Conservation (phyloP, 92 coral and sea anemone species). For the Actinernus sp. region DNA sequence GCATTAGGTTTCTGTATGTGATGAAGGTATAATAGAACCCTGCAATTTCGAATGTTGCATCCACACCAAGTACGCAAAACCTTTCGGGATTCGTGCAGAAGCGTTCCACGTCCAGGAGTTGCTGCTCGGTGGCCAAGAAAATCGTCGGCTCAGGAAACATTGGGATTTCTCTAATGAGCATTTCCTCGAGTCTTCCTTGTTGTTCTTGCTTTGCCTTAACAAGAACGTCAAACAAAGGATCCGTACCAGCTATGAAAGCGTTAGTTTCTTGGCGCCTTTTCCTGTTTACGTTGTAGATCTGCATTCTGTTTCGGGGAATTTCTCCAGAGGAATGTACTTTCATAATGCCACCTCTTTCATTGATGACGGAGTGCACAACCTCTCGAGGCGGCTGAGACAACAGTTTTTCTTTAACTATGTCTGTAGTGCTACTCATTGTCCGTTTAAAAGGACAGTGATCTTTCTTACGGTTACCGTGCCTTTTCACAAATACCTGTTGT, state of each 20-base stretch:
- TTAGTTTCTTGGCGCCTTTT: too few species aligned
- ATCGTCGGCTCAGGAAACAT: constrained; percentile 54
- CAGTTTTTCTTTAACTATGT: constrained; percentile 35
- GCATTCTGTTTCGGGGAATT: constrained; percentile 44
- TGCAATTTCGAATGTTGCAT: too few species aligned
- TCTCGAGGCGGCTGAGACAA: constrained; percentile 30
- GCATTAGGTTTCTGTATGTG: too few species aligned
- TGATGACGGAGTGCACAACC: constrained; percentile 33
- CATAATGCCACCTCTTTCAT: constrained; percentile 47
- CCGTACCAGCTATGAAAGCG: constrained; percentile 30
- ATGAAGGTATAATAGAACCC: too few species aligned
- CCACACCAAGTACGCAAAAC: constrained; percentile 60
- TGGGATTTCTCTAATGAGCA: constrained; percentile 54
- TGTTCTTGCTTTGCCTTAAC: constrained; percentile 42
- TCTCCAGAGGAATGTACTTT: constrained; percentile 36
- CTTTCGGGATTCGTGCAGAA: constrained; percentile 50
- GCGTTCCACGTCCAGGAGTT: constrained; percentile 50
- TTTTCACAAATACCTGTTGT: too few species aligned
- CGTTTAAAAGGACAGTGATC: constrained; percentile 23
- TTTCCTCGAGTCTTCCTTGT: constrained; percentile 22
- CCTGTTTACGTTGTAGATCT: constrained; percentile 39
- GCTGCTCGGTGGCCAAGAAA: too few species aligned
- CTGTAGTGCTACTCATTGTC: constrained; percentile 47
- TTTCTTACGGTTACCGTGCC: constrained; percentile 43
- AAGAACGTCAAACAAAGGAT: constrained; percentile 41